A percentile compares a stretch with the other conserved stretches of the same genome.
Evolutionary conservation across 1,140 invertebrate species (phyloP).

Genomic region (Dolichoris vasculosae): DNA sequence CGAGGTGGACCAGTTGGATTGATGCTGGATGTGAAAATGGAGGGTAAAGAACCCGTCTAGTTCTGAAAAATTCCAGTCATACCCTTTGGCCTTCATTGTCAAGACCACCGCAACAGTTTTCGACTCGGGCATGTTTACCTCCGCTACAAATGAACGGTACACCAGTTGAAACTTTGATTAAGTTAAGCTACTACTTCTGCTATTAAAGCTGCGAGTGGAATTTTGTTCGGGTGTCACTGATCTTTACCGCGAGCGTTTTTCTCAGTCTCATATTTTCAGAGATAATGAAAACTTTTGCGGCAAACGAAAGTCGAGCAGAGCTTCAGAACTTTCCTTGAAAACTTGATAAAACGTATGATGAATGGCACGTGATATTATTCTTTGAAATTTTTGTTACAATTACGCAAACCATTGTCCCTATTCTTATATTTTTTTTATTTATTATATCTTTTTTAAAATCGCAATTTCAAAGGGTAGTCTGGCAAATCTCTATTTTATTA

Average conservation of each 20-base stretch:
- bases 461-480: not conserved
- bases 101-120: not conserved
- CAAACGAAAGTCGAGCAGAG: not conserved
- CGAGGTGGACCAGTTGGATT: not conserved
- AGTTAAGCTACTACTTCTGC: not conserved
- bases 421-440: not conserved
- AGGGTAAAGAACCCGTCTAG: not conserved
- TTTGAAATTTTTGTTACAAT: not conserved
- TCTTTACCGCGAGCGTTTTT: conserved; percentile 5
- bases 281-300: conserved; percentile 12
- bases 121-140: not conserved
- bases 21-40: not conserved
- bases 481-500: not conserved
- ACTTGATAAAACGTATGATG: conserved; percentile 2
- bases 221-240: not conserved
- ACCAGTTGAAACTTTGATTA: conserved; percentile 6
- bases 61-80: not conserved
- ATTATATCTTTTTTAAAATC: not conserved
- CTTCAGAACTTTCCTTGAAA: conserved; percentile 2
- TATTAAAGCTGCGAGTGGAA: conserved; percentile 7
- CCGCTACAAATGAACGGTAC: not conserved
- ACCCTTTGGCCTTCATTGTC: not conserved
- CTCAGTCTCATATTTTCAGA: not conserved
- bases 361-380: not conserved
- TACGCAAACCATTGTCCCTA: not conserved